These are phyloP conservation scores for Paradoxurus hermaphroditus DNA, from an alignment of 2,113 vertebrate genomes.

Conservation along the genomic window DNA sequence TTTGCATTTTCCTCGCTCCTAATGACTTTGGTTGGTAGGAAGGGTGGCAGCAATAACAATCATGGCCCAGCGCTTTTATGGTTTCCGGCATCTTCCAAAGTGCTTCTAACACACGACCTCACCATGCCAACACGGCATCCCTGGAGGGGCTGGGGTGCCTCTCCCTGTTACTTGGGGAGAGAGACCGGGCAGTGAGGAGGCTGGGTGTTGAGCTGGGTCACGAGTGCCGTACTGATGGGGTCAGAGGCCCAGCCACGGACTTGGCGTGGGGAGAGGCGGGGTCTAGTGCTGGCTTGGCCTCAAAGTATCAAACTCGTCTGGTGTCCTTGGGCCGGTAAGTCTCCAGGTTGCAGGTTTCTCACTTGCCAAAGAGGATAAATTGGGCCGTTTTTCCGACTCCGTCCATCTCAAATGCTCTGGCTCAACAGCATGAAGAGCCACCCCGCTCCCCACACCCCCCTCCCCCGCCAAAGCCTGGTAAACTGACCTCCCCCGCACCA, in stretches of 20 bases:
- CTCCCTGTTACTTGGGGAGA: not conserved
- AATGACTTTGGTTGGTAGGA: not conserved
- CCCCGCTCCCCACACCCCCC: no score
- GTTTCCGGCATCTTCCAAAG: not conserved
- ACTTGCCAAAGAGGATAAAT: not conserved
- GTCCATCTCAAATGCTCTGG: not conserved
- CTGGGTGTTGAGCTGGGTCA: not conserved
- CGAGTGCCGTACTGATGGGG: accelerated
- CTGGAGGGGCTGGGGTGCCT: not conserved
- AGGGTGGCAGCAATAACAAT: not conserved
- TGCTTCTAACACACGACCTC: not conserved
- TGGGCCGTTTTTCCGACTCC: not conserved
- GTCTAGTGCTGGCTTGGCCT: not conserved
- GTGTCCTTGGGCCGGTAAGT: not conserved
- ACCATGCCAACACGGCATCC: accelerated
- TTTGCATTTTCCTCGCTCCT: not conserved
- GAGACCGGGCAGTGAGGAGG: not conserved
- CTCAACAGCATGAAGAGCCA: not conserved
- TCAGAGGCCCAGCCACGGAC: not conserved
- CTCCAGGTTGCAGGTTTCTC: not conserved
- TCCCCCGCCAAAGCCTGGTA: not conserved
- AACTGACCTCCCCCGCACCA: not conserved
- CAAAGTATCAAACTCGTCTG: not conserved
- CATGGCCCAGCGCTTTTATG: not conserved
- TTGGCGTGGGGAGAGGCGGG: not conserved